Conservation (phyloP, 2,888 invertebrate species). For the Theretra japonica region DNA sequence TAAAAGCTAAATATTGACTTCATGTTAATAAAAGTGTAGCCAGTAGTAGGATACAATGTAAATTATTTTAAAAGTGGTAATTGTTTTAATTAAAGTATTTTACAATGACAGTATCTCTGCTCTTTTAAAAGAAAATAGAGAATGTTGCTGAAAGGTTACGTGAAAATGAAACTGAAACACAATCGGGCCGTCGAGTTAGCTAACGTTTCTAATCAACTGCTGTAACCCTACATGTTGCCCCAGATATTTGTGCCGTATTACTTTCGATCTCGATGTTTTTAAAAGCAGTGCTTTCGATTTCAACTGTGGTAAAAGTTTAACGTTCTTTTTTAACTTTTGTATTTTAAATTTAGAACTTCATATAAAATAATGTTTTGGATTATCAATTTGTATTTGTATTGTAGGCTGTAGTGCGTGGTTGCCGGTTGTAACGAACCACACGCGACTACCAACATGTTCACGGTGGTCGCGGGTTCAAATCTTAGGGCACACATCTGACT, state of each 20-base stretch:
- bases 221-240: background rate
- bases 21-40: too few species aligned
- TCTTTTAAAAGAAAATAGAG: background rate
- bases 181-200: background rate
- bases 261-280: background rate
- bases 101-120: background rate
- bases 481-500: too few species aligned
- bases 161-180: slow-evolving; percentile 6
- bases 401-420: too few species aligned
- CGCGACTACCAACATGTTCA: too few species aligned
- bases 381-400: too few species aligned
- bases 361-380: background rate
- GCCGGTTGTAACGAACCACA: too few species aligned
- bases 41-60: too few species aligned
- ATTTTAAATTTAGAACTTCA: background rate
- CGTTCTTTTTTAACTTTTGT: background rate
- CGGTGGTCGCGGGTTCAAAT: too few species aligned
- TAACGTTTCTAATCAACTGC: slow-evolving; percentile 3
- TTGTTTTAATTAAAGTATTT: too few species aligned
- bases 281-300: background rate
- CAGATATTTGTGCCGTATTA: background rate
- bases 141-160: background rate
- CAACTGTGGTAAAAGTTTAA: background rate
- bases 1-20: too few species aligned
- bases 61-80: too few species aligned